Evolutionary conservation across 37 sponge, comb jelly and placozoan species (phyloP).

Genomic region (Agelas oroides): DNA sequence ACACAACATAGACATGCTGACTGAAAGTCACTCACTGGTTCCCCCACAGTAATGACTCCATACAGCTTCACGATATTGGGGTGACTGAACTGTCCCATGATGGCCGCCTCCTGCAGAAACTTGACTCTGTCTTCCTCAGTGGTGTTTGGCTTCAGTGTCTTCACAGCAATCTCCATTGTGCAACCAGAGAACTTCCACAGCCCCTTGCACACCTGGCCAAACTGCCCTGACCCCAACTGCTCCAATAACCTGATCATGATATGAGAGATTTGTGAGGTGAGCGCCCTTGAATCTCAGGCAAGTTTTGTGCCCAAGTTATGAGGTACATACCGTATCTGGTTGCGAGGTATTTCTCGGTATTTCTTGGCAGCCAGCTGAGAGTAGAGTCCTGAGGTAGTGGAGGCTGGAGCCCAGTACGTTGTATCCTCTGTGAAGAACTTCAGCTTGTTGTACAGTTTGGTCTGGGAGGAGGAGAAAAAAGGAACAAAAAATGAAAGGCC

Average conservation of each 20-base stretch:
- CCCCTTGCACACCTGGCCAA: slow-evolving; percentile 25
- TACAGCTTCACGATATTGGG: neutral
- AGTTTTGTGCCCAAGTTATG: too few species aligned
- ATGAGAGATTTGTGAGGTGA: too few species aligned
- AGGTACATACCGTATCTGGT: slow-evolving; percentile 24
- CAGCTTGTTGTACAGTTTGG: neutral
- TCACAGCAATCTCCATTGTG: slow-evolving; percentile 26
- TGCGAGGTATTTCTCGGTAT: slow-evolving; percentile 49
- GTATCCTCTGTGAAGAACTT: slow-evolving; percentile 52
- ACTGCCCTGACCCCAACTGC: slow-evolving; percentile 21
- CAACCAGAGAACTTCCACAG: neutral
- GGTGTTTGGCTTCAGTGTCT: slow-evolving; percentile 3
- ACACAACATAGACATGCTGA: too few species aligned
- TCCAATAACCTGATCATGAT: too few species aligned
- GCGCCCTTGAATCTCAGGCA: too few species aligned
- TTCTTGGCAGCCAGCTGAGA: slow-evolving; percentile 50
- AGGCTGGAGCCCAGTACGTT: slow-evolving; percentile 60
- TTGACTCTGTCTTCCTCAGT: neutral
- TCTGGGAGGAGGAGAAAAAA: too few species aligned
- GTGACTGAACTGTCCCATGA: too few species aligned
- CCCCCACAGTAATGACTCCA: neutral
- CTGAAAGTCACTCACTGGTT: neutral
- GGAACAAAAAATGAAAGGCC: too few species aligned
- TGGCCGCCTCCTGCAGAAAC: too few species aligned
- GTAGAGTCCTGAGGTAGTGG: slow-evolving; percentile 55